Evolutionary conservation across 92 coral and sea anemone genomes (phyloP).

Genomic region (Porites evermanni): DNA sequence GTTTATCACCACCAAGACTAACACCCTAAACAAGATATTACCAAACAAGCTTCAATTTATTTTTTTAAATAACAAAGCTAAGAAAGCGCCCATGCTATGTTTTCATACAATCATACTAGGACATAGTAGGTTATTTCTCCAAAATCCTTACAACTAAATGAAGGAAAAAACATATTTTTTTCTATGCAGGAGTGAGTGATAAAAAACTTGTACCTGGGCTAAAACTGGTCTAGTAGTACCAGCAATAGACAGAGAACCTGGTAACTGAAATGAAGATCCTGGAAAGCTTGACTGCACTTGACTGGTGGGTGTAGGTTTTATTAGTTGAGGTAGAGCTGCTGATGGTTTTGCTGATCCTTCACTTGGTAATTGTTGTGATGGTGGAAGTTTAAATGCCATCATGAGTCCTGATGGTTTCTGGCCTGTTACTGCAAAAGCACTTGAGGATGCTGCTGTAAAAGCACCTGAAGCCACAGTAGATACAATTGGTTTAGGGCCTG

Average conservation of each 20-base stretch:
- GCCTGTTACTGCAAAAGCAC: slow-evolving; percentile 6
- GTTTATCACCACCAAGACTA: background rate
- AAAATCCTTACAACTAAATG: too few relatives aligned
- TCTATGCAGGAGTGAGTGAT: background rate
- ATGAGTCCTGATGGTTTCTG: slow-evolving; percentile 7
- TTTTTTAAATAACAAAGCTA: too few relatives aligned
- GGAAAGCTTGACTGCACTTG: background rate
- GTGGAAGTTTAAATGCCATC: slow-evolving; percentile 11
- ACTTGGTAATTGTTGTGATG: background rate
- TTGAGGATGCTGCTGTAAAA: background rate
- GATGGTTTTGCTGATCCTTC: slow-evolving; percentile 10
- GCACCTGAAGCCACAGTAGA: background rate
- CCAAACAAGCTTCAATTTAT: too few relatives aligned
- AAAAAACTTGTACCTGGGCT: slow-evolving; percentile 1
- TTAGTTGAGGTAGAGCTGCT: background rate
- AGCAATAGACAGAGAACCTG: background rate
- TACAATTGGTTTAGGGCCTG: background rate
- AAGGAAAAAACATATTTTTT: too few relatives aligned
- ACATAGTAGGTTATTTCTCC: background rate
- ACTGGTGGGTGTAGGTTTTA: slow-evolving; percentile 34
- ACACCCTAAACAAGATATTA: background rate
- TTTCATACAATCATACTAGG: too few relatives aligned
- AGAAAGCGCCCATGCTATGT: too few relatives aligned
- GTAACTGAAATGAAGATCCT: background rate
- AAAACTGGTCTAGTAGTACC: background rate